Conservation (phyloP, 64 coral and sea anemone species). For the Trachythela sp. region DNA sequence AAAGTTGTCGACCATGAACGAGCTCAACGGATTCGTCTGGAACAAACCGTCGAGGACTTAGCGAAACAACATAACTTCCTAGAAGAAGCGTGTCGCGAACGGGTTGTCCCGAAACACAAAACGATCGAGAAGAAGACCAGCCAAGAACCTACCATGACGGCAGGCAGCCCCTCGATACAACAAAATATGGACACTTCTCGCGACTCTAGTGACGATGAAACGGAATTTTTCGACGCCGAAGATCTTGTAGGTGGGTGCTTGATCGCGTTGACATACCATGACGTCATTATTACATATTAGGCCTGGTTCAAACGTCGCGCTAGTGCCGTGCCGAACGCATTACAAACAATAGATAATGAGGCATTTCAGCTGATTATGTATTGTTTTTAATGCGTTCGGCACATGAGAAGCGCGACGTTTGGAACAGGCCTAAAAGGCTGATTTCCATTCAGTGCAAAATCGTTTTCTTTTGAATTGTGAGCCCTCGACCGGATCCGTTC, state of each 20-base stretch:
- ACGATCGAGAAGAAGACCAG: neutral
- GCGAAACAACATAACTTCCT: slow-evolving; percentile 83
- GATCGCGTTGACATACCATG: no score
- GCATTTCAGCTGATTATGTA: no score
- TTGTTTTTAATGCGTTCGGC: no score
- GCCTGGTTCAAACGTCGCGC: no score
- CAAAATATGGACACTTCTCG: neutral
- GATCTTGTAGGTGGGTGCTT: slow-evolving; percentile 52
- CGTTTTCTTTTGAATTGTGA: no score
- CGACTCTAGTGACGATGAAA: slow-evolving; percentile 6
- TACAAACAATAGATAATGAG: no score
- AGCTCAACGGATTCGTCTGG: slow-evolving; percentile 61
- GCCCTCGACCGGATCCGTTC: no score
- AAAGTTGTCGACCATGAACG: slow-evolving; percentile 69
- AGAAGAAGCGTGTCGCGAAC: slow-evolving; percentile 62
- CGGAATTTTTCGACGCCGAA: slow-evolving; percentile 91
- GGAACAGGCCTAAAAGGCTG: no score
- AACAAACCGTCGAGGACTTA: slow-evolving; percentile 86
- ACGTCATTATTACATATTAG: no score
- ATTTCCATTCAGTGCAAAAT: no score
- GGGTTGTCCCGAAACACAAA: neutral
- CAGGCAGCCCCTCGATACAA: neutral
- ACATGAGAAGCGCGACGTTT: no score
- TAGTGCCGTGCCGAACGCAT: no score
- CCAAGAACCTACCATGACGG: neutral